A percentile compares a stretch with the other conserved stretches of the same genome.
Evolutionary conservation across 1,140 invertebrate species (phyloP).

Genomic region (Chelonus insularis): DNA sequence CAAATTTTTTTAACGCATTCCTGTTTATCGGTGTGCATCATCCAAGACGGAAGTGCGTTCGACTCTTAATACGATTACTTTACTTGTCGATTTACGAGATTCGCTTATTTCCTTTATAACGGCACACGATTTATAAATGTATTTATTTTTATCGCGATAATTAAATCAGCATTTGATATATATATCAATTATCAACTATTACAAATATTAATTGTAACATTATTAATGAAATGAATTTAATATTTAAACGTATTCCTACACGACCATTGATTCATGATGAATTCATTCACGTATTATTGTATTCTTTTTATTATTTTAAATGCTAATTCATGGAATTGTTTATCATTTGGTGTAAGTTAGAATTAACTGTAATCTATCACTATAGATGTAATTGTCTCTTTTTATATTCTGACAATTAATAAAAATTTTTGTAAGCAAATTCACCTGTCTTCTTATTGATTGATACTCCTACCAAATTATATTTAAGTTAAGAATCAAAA

Average conservation of each 20-base stretch:
- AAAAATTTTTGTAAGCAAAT: slow-evolving; percentile 54
- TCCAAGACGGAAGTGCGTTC: slow-evolving; percentile 5
- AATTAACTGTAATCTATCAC: slow-evolving; percentile 39
- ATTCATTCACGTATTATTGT: not conserved
- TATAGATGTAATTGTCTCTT: slow-evolving; percentile 40
- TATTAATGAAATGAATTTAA: slow-evolving; percentile 15
- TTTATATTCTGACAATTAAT: slow-evolving; percentile 54
- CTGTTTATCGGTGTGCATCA: slow-evolving; percentile 21
- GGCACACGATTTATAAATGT: slow-evolving; percentile 20
- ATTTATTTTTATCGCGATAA: slow-evolving; percentile 27
- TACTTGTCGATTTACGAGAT: slow-evolving; percentile 11
- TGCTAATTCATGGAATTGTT: slow-evolving; percentile 25
- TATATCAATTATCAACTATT: slow-evolving; percentile 20
- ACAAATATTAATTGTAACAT: not conserved
- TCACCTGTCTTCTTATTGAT: not conserved
- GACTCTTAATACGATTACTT: not conserved
- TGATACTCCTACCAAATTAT: no score
- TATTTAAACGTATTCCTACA: slow-evolving; percentile 1
- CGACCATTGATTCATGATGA: not conserved
- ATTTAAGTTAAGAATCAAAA: no score
- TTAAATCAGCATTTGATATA: slow-evolving; percentile 10
- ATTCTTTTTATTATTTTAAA: not conserved
- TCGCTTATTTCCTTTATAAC: slow-evolving; percentile 21
- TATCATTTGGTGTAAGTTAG: slow-evolving; percentile 47
- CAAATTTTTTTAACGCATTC: not conserved